Percentiles rank a stretch among this genome's conserved stretches.
phyloP scores from a whole-genome alignment of 1,140 invertebrate species.

The Drosophila seguyi region DNA sequence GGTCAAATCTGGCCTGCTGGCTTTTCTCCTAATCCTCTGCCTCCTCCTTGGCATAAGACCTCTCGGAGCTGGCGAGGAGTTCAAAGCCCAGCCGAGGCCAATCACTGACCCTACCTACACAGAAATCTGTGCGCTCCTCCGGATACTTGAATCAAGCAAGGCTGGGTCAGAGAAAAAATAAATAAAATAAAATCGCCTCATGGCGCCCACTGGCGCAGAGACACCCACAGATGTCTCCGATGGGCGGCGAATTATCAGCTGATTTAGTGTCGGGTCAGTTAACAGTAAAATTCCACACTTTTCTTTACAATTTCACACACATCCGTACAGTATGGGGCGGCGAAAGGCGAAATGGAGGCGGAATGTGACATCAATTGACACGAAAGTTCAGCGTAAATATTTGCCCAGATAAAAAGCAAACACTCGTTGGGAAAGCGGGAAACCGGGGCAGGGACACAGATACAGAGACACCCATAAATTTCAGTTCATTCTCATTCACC shows the following conservation, averaged over 20 bases:
- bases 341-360: constrained; percentile 16
- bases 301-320: constrained; percentile 78
- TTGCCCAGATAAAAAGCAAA: constrained; percentile 76
- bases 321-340: not conserved
- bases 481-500: constrained; percentile 66
- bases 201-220: constrained; percentile 49
- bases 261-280: constrained; percentile 79
- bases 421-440: constrained; percentile 21
- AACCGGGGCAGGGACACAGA: constrained; percentile 19
- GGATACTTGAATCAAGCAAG: constrained; percentile 8
- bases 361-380: constrained; percentile 83
- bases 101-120: constrained; percentile 39
- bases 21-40: not conserved
- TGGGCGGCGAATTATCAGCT: constrained; percentile 69
- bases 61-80: constrained; percentile 11
- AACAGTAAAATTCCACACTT: constrained; percentile 76
- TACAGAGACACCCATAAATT: constrained; percentile 78
- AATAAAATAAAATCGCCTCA: constrained; percentile 26
- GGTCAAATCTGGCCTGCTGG: constrained; percentile 15
- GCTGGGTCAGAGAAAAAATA: constrained; percentile 3
- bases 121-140: constrained; percentile 27
- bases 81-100: constrained; percentile 14
- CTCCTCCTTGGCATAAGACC: not conserved
- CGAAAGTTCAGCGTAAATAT: constrained; percentile 82
- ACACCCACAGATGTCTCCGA: constrained; percentile 38